Evolutionary conservation across 2,113 vertebrate genomes (phyloP).

Genomic region (Trematocara macrostoma): DNA sequence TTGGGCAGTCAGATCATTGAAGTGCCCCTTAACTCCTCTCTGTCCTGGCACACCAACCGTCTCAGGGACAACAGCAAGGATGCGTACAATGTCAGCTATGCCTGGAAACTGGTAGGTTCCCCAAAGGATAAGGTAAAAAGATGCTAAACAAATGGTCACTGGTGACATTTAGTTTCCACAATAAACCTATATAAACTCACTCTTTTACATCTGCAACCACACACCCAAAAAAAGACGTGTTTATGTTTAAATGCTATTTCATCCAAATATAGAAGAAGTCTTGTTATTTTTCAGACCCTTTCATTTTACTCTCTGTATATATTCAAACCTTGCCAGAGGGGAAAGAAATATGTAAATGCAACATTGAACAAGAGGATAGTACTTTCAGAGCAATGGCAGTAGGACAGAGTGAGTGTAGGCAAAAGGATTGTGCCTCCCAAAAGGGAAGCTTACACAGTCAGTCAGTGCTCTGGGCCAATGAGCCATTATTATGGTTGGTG

Average conservation of each 20-base stretch:
- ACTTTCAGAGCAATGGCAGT: not conserved
- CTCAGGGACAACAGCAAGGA: conserved; percentile 85
- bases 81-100: conserved; percentile 96
- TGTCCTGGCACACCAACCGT: conserved; percentile 96
- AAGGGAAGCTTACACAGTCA: not conserved
- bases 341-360: not conserved
- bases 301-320: not conserved
- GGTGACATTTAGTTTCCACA: not conserved
- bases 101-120: conserved; percentile 92
- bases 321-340: not conserved
- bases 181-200: not conserved
- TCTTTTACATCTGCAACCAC: not conserved
- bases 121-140: not conserved
- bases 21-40: conserved; percentile 91
- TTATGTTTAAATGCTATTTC: not conserved
- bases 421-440: not conserved
- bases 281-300: not conserved
- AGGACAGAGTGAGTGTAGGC: not conserved
- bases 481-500: not conserved
- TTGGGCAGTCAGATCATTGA: conserved; percentile 94
- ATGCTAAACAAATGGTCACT: not conserved
- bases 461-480: not conserved
- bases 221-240: not conserved
- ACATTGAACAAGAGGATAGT: not conserved
- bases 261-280: not conserved